Conservation (phyloP, 2,888 invertebrate species). For the Apodemia zela region DNA sequence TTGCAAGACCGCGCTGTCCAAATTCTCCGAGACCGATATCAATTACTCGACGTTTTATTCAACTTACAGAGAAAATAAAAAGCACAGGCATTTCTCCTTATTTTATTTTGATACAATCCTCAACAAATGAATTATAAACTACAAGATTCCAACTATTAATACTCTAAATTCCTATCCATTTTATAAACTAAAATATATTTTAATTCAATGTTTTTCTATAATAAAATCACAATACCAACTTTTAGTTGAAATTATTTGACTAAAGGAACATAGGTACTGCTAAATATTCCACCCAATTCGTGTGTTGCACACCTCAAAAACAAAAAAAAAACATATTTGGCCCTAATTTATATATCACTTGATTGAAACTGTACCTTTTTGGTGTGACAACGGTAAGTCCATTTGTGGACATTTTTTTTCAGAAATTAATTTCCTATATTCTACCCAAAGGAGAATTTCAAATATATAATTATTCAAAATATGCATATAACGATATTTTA, state of each 20-base stretch:
- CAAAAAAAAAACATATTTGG: slow-evolving; percentile 14
- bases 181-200: slow-evolving; percentile 56
- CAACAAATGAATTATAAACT: slow-evolving; percentile 69
- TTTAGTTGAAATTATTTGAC: slow-evolving; percentile 63
- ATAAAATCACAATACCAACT: slow-evolving; percentile 78
- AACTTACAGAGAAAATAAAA: slow-evolving; percentile 17
- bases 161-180: slow-evolving; percentile 63
- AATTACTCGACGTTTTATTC: background rate
- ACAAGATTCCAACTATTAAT: slow-evolving; percentile 65
- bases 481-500: slow-evolving; percentile 4
- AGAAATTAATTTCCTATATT: background rate
- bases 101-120: slow-evolving; percentile 76
- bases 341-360: slow-evolving; percentile 12
- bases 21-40: background rate
- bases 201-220: slow-evolving; percentile 65
- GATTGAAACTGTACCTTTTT: slow-evolving; percentile 12
- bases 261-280: slow-evolving; percentile 44
- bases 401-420: slow-evolving; percentile 4
- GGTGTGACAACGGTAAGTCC: slow-evolving; percentile 1
- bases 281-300: slow-evolving; percentile 35
- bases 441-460: slow-evolving; percentile 8
- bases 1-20: background rate
- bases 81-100: slow-evolving; percentile 48
- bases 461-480: slow-evolving; percentile 13
- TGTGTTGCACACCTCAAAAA: slow-evolving; percentile 42